phyloP scores from a whole-genome alignment of 64 coral and sea anemone species.

The Anthopleura sola region DNA sequence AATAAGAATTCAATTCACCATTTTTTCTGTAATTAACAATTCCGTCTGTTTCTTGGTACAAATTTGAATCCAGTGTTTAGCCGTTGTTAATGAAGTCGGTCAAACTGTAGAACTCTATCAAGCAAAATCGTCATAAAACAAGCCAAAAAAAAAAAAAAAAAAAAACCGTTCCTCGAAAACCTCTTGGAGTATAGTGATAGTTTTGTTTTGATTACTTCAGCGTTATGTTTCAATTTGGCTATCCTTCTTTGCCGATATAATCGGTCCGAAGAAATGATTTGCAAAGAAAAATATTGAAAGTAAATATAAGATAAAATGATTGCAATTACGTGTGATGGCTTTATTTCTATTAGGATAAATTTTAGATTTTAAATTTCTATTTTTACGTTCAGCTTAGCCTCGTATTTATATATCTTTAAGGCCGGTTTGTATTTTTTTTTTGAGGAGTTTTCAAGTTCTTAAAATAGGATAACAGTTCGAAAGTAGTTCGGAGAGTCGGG shows the following conservation, averaged over 20 bases:
- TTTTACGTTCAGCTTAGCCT: no score
- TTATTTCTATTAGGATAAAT: no score
- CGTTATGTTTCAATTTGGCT: background rate
- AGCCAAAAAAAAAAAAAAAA: background rate
- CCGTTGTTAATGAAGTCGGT: background rate
- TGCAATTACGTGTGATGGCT: background rate
- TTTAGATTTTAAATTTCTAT: no score
- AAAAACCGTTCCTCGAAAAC: background rate
- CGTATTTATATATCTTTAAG: no score
- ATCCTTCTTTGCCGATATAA: background rate
- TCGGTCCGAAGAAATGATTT: background rate
- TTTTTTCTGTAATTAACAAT: conserved; percentile 18
- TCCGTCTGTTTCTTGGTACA: background rate
- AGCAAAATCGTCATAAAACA: background rate
- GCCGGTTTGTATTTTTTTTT: no score
- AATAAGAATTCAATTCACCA: conserved; percentile 9
- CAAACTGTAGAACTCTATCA: background rate
- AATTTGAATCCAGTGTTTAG: background rate
- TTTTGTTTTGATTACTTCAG: background rate
- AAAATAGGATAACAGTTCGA: background rate
- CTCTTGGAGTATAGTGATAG: background rate
- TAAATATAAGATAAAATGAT: background rate
- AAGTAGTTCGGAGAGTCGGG: background rate
- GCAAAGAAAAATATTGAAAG: background rate
- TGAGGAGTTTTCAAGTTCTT: no score